A percentile compares a stretch with the other conserved stretches of the same genome.
Conservation (phyloP, 1,140 invertebrate species). For the Neodiprion pinetum region DNA sequence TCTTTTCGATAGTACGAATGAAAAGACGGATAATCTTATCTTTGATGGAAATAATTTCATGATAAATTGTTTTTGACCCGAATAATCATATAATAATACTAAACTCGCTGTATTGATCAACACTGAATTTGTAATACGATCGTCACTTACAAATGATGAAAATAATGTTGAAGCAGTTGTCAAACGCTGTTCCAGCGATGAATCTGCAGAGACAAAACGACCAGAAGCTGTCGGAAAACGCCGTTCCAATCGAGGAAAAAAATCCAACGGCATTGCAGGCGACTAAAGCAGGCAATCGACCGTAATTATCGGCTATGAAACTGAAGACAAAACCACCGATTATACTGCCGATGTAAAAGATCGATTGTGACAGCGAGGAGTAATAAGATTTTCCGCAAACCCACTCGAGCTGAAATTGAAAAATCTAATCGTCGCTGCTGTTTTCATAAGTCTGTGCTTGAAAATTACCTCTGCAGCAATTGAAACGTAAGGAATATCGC, state of each 20-base stretch:
- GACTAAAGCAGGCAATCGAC: background rate
- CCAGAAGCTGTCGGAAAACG: background rate
- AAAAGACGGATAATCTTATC: too few relatives aligned
- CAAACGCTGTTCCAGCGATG: conserved; percentile 3
- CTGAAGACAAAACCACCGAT: background rate
- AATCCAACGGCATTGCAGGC: background rate
- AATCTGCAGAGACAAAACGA: conserved; percentile 7
- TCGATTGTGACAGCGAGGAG: conserved; percentile 52
- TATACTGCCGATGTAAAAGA: conserved; percentile 1
- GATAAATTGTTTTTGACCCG: too few relatives aligned
- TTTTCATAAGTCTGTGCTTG: background rate
- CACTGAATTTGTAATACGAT: too few relatives aligned
- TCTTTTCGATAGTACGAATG: too few relatives aligned
- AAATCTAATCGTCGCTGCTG: background rate
- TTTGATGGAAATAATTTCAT: too few relatives aligned
- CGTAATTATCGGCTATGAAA: background rate
- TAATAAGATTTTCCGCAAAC: conserved; percentile 76
- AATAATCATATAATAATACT: too few relatives aligned
- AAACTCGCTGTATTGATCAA: too few relatives aligned
- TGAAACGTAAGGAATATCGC: conserved; percentile 73
- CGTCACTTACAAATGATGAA: conserved; percentile 61
- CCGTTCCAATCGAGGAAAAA: background rate
- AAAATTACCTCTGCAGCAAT: conserved; percentile 71
- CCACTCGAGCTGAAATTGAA: conserved; percentile 70
- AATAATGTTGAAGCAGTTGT: conserved; percentile 5